phyloP scores from a whole-genome alignment of 2,797 vertebrate species.

The Australoheros facetus region DNA sequence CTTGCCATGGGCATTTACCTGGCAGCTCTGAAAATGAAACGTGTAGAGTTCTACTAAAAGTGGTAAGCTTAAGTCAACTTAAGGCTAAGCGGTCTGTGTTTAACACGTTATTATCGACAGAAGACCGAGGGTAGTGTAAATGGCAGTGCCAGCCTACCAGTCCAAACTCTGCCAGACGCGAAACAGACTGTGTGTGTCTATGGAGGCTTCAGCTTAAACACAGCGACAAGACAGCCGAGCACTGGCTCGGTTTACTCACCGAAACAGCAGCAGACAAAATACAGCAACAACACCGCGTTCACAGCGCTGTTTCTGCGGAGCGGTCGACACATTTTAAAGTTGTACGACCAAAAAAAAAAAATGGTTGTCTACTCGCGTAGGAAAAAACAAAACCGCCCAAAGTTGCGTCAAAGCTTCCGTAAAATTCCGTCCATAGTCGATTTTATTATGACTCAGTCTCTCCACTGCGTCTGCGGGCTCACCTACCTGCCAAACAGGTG shows the following conservation, averaged over 20 bases:
- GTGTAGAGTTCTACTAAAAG: not conserved
- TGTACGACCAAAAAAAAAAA: accelerated
- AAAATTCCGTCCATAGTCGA: constrained; percentile 61
- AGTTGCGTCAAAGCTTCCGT: constrained; percentile 19
- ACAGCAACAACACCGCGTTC: constrained; percentile 23
- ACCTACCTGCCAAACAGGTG: constrained; percentile 81
- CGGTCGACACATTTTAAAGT: constrained; percentile 54
- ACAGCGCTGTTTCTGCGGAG: not conserved
- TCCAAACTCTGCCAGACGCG: not conserved
- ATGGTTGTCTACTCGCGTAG: not conserved
- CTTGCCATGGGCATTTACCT: not conserved
- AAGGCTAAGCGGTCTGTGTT: not conserved
- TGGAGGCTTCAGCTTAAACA: not conserved
- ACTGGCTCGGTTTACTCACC: constrained; percentile 68
- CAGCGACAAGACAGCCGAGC: not conserved
- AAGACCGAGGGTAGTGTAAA: too few relatives aligned
- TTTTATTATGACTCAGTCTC: constrained; percentile 19
- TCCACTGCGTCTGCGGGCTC: not conserved
- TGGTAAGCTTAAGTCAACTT: not conserved
- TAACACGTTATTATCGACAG: not conserved
- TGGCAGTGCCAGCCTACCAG: not conserved
- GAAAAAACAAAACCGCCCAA: not conserved
- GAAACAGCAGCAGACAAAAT: constrained; percentile 20
- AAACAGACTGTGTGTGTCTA: too few relatives aligned
- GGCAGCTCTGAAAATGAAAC: not conserved